Base-by-base conservation (phyloP, 2,797 vertebrate genomes). In the Leucoraja ocellata region DNA sequence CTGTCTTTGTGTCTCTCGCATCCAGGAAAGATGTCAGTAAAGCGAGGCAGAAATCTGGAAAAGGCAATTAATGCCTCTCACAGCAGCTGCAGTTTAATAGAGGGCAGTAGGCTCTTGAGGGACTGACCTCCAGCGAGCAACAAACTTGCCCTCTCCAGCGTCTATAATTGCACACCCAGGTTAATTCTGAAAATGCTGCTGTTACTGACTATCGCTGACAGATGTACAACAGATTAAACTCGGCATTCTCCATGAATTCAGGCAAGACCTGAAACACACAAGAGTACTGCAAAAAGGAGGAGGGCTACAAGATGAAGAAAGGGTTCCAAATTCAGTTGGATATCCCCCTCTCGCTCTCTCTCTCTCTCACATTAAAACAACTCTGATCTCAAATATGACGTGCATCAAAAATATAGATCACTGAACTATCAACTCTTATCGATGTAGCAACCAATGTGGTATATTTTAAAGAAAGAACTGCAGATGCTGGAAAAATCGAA, bases 31-130 rank as follows among this genome's bases (percentile, higher is more conserved):
- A 9, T 16, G 71, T 76, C 65, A 76, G 36, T 73, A n/a, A 92
- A 92, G 71, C 28, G 73, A 92, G 71, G n/a, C 84, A 88, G 71
- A 76, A 71, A 58, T 46, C 39, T n/a, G 39, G 23, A 92, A 92
- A 73, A 76, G 73, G 90, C 68, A 92, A 88, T 88, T 88, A 68
- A 88, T 88, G 84, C 21, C 76, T 91, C 88, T 92, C 46, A 36
- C 90, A 54, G 46, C 28, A 58, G 36, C 36, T 92, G 65, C 68
- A 92, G 46, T 74, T 92, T 54, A 92, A 54, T 65, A 74, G 32
- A 91, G 9, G 63, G 65, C 21, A 25, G 68, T 32, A 74, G 68
- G 23, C 39, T 92, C 90, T 58, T 92, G 14, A 74, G 90, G 39
- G 90, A 73, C 90, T 92, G 71, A 39, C 36, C 71, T 92, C 36